Evolutionary conservation across 2,888 invertebrate species (phyloP).

Genomic region (Axea sp.): DNA sequence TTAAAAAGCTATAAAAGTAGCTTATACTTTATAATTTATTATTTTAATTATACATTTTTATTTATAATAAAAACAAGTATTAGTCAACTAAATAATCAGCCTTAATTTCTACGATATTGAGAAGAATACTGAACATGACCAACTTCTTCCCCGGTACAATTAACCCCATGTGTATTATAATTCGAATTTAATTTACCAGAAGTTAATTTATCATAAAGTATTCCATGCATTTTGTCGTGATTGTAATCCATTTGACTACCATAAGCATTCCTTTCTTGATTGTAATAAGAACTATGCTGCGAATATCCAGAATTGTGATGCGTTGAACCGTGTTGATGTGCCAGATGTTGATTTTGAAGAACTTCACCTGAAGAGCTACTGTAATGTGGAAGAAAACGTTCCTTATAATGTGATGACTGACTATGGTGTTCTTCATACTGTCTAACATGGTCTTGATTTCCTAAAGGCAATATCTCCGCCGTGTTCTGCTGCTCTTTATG

Average conservation of each 20-base stretch:
- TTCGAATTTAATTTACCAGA: constrained; percentile 23
- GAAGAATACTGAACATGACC: constrained; percentile 35
- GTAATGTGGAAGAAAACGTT: constrained; percentile 36
- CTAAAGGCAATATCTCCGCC: constrained; percentile 1
- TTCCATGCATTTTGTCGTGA: too few relatives aligned
- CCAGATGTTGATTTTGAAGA: constrained; percentile 13
- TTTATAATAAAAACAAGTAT: too few relatives aligned
- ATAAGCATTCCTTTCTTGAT: constrained; percentile 33
- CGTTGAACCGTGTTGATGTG: constrained; percentile 6
- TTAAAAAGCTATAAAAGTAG: too few relatives aligned
- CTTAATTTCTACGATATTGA: too few relatives aligned
- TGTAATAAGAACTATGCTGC: constrained; percentile 22
- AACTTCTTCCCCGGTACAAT: constrained; percentile 36
- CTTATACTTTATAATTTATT: too few relatives aligned
- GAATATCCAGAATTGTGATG: constrained; percentile 20
- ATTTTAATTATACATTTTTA: too few relatives aligned
- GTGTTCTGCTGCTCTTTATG: constrained; percentile 5
- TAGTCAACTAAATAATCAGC: too few relatives aligned
- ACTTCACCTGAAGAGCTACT: not conserved
- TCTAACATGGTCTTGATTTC: constrained; percentile 15
- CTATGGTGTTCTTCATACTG: constrained; percentile 40
- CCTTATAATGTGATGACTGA: constrained; percentile 37
- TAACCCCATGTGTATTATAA: constrained; percentile 7
- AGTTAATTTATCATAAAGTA: constrained; percentile 36
- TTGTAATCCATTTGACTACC: constrained; percentile 24